Base-by-base conservation (phyloP, 2,797 vertebrate genomes). In the Peromyscus attwateri region DNA sequence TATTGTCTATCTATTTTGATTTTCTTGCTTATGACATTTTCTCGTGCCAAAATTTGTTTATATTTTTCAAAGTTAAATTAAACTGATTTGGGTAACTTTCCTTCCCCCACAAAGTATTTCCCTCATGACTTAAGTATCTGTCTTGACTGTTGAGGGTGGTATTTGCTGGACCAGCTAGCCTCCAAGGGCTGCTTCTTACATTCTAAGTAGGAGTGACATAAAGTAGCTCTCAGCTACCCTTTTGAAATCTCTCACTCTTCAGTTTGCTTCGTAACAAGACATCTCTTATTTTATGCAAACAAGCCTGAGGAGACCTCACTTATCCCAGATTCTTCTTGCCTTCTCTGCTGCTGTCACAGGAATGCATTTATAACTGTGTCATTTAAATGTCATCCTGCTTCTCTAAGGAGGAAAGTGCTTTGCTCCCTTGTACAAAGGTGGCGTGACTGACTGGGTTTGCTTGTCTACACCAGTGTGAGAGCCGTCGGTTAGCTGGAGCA, bases 61-160 rank as follows among this genome's bases (percentile, higher is more conserved):
- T 98, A 98, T 98, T 98, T 98, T 98, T 98, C 97, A 97, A 66
- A 98, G 98, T 98, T 98, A 98, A 98, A 98, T 98, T 98, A 98
- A 98, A 98, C 98, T 98, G 98, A 98, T 97, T 98, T 98, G 97
- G 92, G 89, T 97, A 97, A 97, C 81, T 97, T 95, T 91, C 93
- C 73, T 96, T 94, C 93, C 95, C 87, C 87, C 94, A 94, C 89
- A 94, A 97, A 93, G 62, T 98, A 92, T 96, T 95, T 97, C 87
- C 97, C 96, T 84, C 73, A 55, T 93, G 81, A 95, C 43, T 95
- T 94, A 96, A 95, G 75, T 92, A 93, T 94, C 11, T 88, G n/a
- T 87, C 70, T 87, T 97, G 64, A 90, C 76, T 91, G 13, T 64
- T 52, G 80, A 94, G 87, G 66, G 46, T 49, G 64, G 49, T 68